Percentiles rank a stretch among this genome's conserved stretches.
phyloP scores from a whole-genome alignment of 1,140 invertebrate genomes.

The Trachymyrmex septentrionalis region DNA sequence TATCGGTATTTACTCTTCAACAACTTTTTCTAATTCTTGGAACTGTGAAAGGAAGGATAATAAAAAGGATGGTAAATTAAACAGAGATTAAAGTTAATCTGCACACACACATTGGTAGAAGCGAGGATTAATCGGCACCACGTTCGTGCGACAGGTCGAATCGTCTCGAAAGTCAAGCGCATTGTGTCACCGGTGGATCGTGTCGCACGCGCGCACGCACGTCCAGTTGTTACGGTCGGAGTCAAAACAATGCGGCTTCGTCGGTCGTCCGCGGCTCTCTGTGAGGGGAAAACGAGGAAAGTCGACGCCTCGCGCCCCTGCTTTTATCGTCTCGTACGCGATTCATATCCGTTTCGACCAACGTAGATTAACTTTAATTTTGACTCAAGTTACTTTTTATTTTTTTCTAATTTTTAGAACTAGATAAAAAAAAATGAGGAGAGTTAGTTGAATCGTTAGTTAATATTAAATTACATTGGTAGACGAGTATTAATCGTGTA shows the following conservation, averaged over 20 bases:
- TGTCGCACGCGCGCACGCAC: slow-evolving; percentile 16
- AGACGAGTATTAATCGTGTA: too few relatives aligned
- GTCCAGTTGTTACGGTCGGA: slow-evolving; percentile 35
- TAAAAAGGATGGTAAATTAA: not conserved
- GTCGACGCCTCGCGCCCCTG: not conserved
- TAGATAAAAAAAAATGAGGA: too few relatives aligned
- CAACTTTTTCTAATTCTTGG: not conserved
- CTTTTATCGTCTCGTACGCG: not conserved
- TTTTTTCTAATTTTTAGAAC: too few relatives aligned
- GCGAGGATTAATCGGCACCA: not conserved
- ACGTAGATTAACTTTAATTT: too few relatives aligned
- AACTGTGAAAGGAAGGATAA: not conserved
- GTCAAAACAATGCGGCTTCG: slow-evolving; percentile 71
- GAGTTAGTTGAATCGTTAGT: too few relatives aligned
- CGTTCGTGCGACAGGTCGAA: not conserved
- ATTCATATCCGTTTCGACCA: not conserved
- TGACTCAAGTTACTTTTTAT: too few relatives aligned
- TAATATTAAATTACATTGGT: too few relatives aligned
- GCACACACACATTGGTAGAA: not conserved
- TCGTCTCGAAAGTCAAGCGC: slow-evolving; percentile 6
- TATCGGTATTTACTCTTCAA: too few relatives aligned
- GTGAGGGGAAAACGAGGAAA: slow-evolving; percentile 19
- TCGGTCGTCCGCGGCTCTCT: too few relatives aligned
- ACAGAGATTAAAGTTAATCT: not conserved
- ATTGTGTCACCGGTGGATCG: slow-evolving; percentile 65